Conservation (phyloP, 2,888 invertebrate species). For the Exephanes ischioxanthus region DNA sequence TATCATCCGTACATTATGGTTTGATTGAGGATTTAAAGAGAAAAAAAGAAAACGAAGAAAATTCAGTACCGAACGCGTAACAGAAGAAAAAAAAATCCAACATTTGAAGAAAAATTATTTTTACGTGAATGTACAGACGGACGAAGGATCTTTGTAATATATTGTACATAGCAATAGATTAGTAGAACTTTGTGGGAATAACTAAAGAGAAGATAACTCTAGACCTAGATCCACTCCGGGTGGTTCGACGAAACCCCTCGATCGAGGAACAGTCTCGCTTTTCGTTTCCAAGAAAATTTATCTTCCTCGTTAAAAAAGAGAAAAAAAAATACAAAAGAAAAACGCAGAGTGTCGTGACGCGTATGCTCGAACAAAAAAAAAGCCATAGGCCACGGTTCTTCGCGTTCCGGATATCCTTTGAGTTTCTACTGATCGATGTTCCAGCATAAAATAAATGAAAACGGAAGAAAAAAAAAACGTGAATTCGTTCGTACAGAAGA, state of each 20-base stretch:
- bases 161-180: conserved; percentile 83
- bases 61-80: conserved; percentile 32
- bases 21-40: neutral
- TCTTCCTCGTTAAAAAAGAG: conserved; percentile 45
- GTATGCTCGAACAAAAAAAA: conserved; percentile 23
- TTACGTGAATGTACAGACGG: conserved; percentile 75
- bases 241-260: conserved; percentile 2
- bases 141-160: conserved; percentile 82
- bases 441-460: conserved; percentile 49
- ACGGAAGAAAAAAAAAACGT: conserved; percentile 17
- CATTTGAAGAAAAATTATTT: conserved; percentile 75
- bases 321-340: conserved; percentile 14
- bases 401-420: conserved; percentile 52
- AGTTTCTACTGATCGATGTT: conserved; percentile 64
- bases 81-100: conserved; percentile 34
- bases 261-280: conserved; percentile 23
- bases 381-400: conserved; percentile 1
- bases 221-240: neutral
- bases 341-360: conserved; percentile 20
- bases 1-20: conserved; percentile 36
- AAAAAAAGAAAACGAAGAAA: conserved; percentile 8
- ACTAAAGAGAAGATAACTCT: conserved; percentile 51
- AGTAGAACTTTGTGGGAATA: conserved; percentile 69
- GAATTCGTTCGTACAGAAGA: conserved; percentile 45
- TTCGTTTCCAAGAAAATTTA: conserved; percentile 34